A percentile compares a stretch with the other conserved stretches of the same genome.
phyloP scores from a whole-genome alignment of 2,797 vertebrate genomes.

The Rhodeus uyekii region DNA sequence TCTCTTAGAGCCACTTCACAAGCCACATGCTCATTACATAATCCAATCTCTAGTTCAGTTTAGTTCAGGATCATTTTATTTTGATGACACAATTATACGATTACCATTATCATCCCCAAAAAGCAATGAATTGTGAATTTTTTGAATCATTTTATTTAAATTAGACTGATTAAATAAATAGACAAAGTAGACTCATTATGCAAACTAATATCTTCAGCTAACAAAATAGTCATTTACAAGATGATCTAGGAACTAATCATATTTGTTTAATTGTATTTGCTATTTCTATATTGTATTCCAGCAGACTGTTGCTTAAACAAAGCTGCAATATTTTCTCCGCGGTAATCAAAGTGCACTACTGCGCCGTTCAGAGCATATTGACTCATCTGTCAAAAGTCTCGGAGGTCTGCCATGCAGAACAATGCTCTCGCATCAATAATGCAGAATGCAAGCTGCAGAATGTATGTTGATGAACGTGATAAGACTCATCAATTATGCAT shows the following conservation, averaged over 20 bases:
- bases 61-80: constrained; percentile 26
- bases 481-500: constrained; percentile 33
- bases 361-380: constrained; percentile 26
- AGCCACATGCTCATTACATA: constrained; percentile 33
- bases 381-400: constrained; percentile 39
- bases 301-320: constrained; percentile 15
- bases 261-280: constrained; percentile 5
- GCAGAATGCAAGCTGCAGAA: constrained; percentile 31
- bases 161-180: constrained; percentile 17
- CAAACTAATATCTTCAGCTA: not conserved
- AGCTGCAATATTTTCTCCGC: constrained; percentile 9
- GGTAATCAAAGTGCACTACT: constrained; percentile 32
- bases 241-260: constrained; percentile 30
- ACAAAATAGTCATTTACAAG: not conserved
- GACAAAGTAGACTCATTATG: not conserved
- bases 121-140: constrained; percentile 24
- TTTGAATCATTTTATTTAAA: not conserved
- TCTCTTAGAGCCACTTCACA: constrained; percentile 26
- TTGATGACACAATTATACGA: constrained; percentile 30
- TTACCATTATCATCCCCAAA: constrained; percentile 8
- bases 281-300: constrained; percentile 1
- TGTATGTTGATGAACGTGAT: constrained; percentile 35
- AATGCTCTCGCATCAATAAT: constrained; percentile 37
- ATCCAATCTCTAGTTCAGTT: constrained; percentile 33
- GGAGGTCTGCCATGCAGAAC: constrained; percentile 37